These are phyloP conservation scores for Eulemur albifrons DNA, from an alignment of 2,797 vertebrate species.

Conservation along the genomic window DNA sequence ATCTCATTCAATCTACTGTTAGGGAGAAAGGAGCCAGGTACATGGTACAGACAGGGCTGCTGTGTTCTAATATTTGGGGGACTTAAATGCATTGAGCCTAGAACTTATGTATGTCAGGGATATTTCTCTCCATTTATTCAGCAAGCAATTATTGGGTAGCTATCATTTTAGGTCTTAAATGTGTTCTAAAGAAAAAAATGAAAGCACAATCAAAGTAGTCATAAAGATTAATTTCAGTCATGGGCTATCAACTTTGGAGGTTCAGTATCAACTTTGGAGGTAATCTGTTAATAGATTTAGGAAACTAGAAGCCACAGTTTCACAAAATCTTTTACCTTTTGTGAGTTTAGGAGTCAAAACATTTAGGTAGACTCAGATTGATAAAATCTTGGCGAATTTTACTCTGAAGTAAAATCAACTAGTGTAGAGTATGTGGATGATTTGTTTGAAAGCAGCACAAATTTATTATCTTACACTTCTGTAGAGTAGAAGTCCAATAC, in stretches of 20 bases:
- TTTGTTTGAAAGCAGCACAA: background rate
- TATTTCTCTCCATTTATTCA: background rate
- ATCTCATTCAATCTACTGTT: background rate
- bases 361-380: background rate
- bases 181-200: background rate
- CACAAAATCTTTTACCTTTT: background rate
- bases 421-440: background rate
- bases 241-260: background rate
- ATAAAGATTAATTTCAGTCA: background rate
- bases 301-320: conserved; percentile 19
- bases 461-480: background rate
- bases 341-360: background rate
- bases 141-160: background rate
- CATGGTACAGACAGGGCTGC: background rate
- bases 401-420: background rate
- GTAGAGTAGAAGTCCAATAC: background rate
- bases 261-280: background rate
- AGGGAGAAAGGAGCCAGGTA: background rate
- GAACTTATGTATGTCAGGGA: background rate
- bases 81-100: background rate
- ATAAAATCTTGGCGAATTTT: background rate
- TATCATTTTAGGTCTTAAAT: background rate
- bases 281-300: background rate
- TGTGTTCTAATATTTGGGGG: background rate
- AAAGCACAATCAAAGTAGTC: background rate